Base-by-base conservation (phyloP, 2,113 vertebrate species). In the Aphyosemion australe region DNA sequence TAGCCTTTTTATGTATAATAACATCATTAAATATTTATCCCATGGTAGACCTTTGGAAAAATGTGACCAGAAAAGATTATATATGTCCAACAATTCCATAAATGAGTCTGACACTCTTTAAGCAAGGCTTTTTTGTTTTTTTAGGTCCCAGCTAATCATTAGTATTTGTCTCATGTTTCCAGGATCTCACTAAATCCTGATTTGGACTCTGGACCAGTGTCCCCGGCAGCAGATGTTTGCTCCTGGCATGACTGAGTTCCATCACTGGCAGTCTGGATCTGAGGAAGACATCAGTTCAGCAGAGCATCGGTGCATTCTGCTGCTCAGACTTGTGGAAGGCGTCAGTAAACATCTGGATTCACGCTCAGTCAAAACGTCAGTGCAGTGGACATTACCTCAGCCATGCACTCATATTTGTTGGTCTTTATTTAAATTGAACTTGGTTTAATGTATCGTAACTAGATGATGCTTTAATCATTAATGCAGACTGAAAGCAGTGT, bases 141-240 rank as follows among this genome's bases (percentile, higher is more conserved):
- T 65, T 74, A n/a, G 70, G 73, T 69, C 8, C 19, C 47, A 42
- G 61, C 78, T 54, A 80, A 34, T 88, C 81, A 86, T 88, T 82
- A 75, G 32, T 87, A 77, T 87, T 51, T 84, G 72, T 82, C 50
- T 88, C 83, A 68, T 89, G 72, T 87, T 88, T 84, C 76, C 67
- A 88, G 87, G 81, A 86, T 74, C 61, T 66, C 15, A 41, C 62
- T 67, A 71, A 86, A 84, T 85, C 73, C 73, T 16, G 50, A 52
- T 61, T 76, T 81, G 85, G 84, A 85, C 61, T 8, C 14, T 20
- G 73, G 75, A 77, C 72, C 50, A 58, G 78, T 68, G 69, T 16
- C 62, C 60, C 71, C 64, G 47, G 55, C 76, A 67, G 73, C 85
- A 88, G 84, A 87, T 87, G 75, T 85, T 78, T 54, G 61, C 59